Evolutionary conservation across 2,888 invertebrate genomes (phyloP), one percentile per base, ranked within the genome.

Genomic region (Drosophila vallismaia): DNA sequence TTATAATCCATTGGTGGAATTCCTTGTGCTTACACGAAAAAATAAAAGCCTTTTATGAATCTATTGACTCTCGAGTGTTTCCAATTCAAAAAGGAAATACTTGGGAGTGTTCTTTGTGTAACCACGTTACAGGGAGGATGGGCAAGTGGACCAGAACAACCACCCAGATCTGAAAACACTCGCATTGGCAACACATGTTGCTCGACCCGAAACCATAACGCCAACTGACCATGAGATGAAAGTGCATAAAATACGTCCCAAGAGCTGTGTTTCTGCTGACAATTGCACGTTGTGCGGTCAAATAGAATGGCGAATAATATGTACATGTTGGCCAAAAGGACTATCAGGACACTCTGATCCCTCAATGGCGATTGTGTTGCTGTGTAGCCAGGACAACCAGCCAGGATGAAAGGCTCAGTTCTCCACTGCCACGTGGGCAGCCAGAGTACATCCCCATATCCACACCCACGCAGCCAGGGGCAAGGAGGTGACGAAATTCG

Each of bases 201-300:
- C 81, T 40, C 53, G 48, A 71, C 55, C 71, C 63, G 51, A 54
- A 70, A 68, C 74, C 82, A 86, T 82, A 86, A 82, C 78, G 80
- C 57, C 85, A 81, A 81, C 82, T 87, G 87, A 78, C 82, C 87
- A 87, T 87, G 79, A 83, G 76, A 85, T 87, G 87, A 85, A 76
- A 83, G 82, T 83, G 84, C 82, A 83, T 83, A 83, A 83, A 87
- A 75, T 76, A 87, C 85, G 76, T 76, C 76, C 58, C 81, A 84
- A 69, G 56, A 33, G 52, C 44, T 51, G 50, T 74, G 50, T 74
- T 56, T 59, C 63, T 73, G 81, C 74, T 74, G 87, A 67, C 82
- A 85, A 87, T 83, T 85, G 82, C 82, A 81, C 79, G 75, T 85
- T 78, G 76, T 87, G 82, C 71, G 82, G 82, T 83, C 87, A 60